phyloP scores from a whole-genome alignment of 1,140 invertebrate species.

The Sipha flava region DNA sequence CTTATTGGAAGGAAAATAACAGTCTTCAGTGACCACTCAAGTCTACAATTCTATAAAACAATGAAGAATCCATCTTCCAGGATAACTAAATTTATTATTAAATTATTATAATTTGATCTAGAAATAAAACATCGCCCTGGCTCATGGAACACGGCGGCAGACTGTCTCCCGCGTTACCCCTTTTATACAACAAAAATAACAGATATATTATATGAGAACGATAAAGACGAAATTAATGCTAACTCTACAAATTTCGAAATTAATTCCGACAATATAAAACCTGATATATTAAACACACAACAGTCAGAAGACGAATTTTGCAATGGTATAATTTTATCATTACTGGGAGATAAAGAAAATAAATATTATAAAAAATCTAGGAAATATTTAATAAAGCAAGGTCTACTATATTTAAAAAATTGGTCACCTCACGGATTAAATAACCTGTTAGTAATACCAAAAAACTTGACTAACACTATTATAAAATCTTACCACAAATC shows the following conservation, averaged over 20 bases:
- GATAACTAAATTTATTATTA: neutral
- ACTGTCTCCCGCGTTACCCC: neutral
- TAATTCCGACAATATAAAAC: too few relatives aligned
- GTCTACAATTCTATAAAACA: neutral
- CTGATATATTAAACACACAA: neutral
- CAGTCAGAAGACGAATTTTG: neutral
- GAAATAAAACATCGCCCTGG: neutral
- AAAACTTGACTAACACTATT: too few relatives aligned
- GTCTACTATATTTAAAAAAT: too few relatives aligned
- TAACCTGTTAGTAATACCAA: too few relatives aligned
- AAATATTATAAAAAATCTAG: too few relatives aligned
- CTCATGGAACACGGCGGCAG: conserved; percentile 58
- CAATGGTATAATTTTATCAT: neutral
- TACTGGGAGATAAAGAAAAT: too few relatives aligned
- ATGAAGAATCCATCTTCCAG: neutral
- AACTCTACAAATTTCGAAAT: too few relatives aligned
- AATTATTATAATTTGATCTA: neutral
- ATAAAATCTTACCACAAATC: too few relatives aligned
- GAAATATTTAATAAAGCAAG: too few relatives aligned
- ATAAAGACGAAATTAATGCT: neutral
- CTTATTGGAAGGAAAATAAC: neutral
- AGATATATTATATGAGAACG: neutral
- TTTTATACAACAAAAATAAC: neutral
- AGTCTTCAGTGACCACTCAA: neutral
- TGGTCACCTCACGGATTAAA: too few relatives aligned